Conservation (phyloP, 2,888 invertebrate species). For the Nyleta sp. region DNA sequence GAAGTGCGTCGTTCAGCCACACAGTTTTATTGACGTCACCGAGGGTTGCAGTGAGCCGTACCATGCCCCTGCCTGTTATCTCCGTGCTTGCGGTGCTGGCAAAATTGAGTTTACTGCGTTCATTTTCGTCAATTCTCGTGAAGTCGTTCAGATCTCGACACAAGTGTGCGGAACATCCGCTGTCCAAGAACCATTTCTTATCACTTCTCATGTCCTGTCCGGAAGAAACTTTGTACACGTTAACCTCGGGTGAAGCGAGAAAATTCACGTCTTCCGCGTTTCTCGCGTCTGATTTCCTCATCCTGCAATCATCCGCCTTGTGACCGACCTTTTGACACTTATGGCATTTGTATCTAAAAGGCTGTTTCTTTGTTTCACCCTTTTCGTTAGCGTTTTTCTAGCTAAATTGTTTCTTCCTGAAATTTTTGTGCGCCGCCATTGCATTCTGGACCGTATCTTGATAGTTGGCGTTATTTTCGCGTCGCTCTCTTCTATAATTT, state of each 20-base stretch:
- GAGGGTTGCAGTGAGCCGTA: neutral
- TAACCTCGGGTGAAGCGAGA: neutral
- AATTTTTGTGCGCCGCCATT: neutral
- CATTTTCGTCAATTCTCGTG: slow-evolving; percentile 3
- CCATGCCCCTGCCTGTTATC: neutral
- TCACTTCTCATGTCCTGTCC: neutral
- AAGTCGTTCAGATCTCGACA: slow-evolving; percentile 38
- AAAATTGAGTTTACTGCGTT: neutral
- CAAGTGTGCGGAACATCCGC: slow-evolving; percentile 47
- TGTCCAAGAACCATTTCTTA: neutral
- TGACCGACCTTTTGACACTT: neutral
- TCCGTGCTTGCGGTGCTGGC: neutral
- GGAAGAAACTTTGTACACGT: neutral
- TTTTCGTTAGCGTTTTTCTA: neutral
- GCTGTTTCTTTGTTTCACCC: neutral
- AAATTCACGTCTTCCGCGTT: neutral
- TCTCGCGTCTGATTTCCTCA: neutral
- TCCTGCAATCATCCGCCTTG: neutral
- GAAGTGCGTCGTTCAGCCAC: slow-evolving; percentile 25
- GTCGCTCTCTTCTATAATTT: slow-evolving; percentile 1
- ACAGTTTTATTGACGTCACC: slow-evolving; percentile 5
- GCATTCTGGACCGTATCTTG: neutral
- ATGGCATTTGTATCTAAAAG: neutral
- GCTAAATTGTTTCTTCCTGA: neutral
- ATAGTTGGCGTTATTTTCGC: neutral